Evolutionary conservation across 2,113 vertebrate genomes (phyloP).

Genomic region (Aleadryas rufinucha): DNA sequence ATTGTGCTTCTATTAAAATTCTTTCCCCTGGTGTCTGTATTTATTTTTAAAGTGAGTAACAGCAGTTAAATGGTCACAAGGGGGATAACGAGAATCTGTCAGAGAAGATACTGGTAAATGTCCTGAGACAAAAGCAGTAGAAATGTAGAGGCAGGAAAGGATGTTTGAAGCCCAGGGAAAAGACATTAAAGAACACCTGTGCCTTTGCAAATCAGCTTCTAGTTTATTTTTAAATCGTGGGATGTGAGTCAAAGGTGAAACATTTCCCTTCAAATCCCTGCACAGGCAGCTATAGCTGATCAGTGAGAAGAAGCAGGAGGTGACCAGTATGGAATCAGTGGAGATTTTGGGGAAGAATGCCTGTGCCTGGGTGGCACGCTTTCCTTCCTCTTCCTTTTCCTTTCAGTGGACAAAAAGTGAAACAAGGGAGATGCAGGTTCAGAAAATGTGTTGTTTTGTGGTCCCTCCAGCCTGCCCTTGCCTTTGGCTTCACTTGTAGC

Average conservation of each 20-base stretch:
- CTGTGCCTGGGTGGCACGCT: accelerated
- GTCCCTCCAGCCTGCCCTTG: neutral
- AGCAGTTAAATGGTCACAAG: neutral
- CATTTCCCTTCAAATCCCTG: neutral
- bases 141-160: neutral
- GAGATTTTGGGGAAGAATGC: accelerated
- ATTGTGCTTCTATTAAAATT: neutral
- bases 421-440: neutral
- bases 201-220: neutral
- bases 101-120: neutral
- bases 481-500: neutral
- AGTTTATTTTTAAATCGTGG: neutral
- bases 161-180: neutral
- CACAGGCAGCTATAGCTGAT: neutral
- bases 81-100: neutral
- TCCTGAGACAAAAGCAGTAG: neutral
- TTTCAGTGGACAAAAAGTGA: neutral
- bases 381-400: neutral
- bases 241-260: neutral
- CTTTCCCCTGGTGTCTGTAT: neutral
- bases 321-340: neutral
- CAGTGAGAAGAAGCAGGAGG: neutral
- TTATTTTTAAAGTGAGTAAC: neutral
- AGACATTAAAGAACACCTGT: neutral
- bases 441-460: neutral